These are phyloP conservation scores for Pelobates fuscus DNA, from an alignment of 2,113 vertebrate species.

Conservation along the genomic window DNA sequence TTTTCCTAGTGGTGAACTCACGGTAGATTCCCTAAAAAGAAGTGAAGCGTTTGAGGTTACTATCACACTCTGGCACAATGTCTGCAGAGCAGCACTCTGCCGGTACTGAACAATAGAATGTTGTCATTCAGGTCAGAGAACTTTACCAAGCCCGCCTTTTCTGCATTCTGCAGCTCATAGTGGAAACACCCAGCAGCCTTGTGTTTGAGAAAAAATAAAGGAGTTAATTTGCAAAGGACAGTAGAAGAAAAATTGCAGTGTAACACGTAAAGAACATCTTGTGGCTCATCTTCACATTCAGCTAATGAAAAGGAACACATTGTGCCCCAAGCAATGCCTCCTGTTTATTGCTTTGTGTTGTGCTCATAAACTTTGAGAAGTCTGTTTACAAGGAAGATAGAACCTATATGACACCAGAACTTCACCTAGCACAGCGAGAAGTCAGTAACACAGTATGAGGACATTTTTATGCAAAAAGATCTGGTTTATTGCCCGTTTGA, in stretches of 20 bases:
- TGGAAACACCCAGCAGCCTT: slow-evolving; percentile 37
- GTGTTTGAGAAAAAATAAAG: neutral
- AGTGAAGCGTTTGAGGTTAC: neutral
- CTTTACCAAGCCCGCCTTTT: slow-evolving; percentile 29
- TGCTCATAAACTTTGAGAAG: slow-evolving; percentile 21
- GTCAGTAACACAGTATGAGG: no score
- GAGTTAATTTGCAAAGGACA: slow-evolving; percentile 2
- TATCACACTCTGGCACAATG: neutral
- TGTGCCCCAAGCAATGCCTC: slow-evolving; percentile 6
- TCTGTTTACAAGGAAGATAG: slow-evolving; percentile 3
- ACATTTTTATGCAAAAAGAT: no score
- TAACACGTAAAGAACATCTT: neutral
- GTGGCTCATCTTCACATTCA: neutral
- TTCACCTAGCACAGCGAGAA: no score
- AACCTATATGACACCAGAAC: slow-evolving; percentile 11
- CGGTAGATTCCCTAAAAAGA: no score
- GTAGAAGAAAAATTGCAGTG: slow-evolving; percentile 2
- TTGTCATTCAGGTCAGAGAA: slow-evolving; percentile 46
- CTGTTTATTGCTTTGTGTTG: slow-evolving; percentile 23
- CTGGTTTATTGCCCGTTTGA: no score
- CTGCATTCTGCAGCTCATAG: slow-evolving; percentile 9
- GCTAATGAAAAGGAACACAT: slow-evolving; percentile 15
- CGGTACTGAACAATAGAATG: slow-evolving; percentile 40
- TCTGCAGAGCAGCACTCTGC: slow-evolving; percentile 18
- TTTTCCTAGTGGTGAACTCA: no score